Evolutionary conservation across 2,113 vertebrate genomes (phyloP).

Genomic region (Saguinus imperator): DNA sequence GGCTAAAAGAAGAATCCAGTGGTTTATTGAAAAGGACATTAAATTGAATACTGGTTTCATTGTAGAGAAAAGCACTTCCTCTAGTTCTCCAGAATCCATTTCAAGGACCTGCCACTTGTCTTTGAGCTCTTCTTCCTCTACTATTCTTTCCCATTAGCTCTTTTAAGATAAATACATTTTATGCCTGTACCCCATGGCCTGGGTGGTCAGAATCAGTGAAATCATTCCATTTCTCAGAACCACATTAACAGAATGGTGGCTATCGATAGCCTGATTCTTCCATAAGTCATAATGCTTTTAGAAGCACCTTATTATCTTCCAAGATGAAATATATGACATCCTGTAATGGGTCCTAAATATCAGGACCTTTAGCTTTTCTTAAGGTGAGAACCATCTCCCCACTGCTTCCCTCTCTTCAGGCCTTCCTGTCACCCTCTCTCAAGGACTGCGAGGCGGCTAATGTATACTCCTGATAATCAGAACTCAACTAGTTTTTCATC

Average conservation of each 20-base stretch:
- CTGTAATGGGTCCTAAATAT: slow-evolving; percentile 26
- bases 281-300: slow-evolving; percentile 27
- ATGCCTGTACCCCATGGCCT: not conserved
- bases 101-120: not conserved
- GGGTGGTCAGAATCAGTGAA: slow-evolving; percentile 1
- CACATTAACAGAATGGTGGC: slow-evolving; percentile 24
- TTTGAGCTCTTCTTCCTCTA: not conserved
- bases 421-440: not conserved
- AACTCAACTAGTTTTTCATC: not conserved
- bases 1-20: not conserved
- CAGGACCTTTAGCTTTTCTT: slow-evolving; percentile 40
- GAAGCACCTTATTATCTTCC: not conserved
- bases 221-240: slow-evolving; percentile 10
- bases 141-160: not conserved
- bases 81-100: not conserved
- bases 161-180: slow-evolving; percentile 19
- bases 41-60: not conserved
- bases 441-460: not conserved
- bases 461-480: not conserved
- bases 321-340: slow-evolving; percentile 35
- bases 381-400: not conserved
- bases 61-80: not conserved
- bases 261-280: slow-evolving; percentile 10
- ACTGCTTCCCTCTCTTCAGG: not conserved
- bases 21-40: not conserved